phyloP scores from a whole-genome alignment of 2,113 vertebrate species.

The Petrocephalus zakoni region DNA sequence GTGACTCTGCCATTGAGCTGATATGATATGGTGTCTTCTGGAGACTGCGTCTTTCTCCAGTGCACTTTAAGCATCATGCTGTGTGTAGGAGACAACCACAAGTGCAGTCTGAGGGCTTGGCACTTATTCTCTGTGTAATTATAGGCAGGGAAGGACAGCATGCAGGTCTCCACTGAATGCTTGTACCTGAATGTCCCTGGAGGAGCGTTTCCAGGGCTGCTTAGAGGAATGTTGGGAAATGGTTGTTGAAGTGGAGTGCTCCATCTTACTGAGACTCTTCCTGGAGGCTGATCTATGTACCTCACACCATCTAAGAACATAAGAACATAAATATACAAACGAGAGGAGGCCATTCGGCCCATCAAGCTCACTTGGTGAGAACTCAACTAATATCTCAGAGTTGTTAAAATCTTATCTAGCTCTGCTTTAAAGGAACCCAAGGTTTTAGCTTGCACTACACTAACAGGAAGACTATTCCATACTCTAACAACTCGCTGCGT shows the following conservation, averaged over 20 bases:
- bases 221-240: neutral
- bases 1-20: neutral
- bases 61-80: neutral
- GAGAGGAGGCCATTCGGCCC: no score
- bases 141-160: neutral
- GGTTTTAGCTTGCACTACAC: no score
- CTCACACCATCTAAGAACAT: neutral
- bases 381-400: no score
- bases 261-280: neutral
- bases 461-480: no score
- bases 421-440: no score
- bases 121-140: constrained; percentile 14
- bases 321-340: no score
- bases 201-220: neutral
- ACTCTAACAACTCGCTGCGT: no score
- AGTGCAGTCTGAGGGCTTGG: neutral
- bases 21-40: neutral
- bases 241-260: neutral
- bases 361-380: no score
- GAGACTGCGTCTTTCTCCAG: neutral
- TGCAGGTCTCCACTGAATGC: neutral
- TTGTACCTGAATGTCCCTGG: neutral
- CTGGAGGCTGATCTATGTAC: neutral
- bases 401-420: no score
- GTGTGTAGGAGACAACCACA: neutral